Conservation (phyloP, 2,797 vertebrate genomes). For the Meda fulgida region DNA sequence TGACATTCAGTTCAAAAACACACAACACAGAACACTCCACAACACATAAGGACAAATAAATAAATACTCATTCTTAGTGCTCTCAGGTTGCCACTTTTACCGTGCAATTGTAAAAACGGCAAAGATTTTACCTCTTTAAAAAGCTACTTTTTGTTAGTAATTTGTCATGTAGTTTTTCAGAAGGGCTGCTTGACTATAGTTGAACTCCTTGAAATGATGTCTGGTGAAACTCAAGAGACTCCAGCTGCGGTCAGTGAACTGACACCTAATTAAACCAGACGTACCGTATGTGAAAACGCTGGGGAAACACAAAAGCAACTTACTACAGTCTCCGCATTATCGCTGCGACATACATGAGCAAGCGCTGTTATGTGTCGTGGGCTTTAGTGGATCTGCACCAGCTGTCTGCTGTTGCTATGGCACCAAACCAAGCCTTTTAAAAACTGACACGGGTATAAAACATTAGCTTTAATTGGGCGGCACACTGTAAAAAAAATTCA, state of each 20-base stretch:
- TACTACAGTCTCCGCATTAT: neutral
- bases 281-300: neutral
- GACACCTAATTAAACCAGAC: conserved; percentile 20
- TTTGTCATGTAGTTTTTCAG: neutral
- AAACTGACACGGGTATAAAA: conserved; percentile 13
- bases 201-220: neutral
- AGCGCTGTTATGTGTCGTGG: neutral
- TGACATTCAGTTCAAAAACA: too few species aligned
- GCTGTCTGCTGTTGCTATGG: conserved; percentile 54
- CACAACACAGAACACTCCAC: too few species aligned
- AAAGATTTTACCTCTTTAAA: neutral
- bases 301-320: neutral
- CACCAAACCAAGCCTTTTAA: conserved; percentile 22
- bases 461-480: neutral
- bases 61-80: too few species aligned
- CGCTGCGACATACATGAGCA: conserved; percentile 5
- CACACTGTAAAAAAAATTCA: neutral
- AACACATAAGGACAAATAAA: too few species aligned
- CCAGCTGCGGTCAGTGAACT: conserved; percentile 30
- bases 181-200: neutral
- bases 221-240: conserved; percentile 4
- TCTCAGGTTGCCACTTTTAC: neutral
- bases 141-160: neutral
- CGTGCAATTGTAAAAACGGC: neutral
- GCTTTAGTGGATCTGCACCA: conserved; percentile 7